phyloP scores from a whole-genome alignment of 2,113 vertebrate species.

The Paratilapia polleni region DNA sequence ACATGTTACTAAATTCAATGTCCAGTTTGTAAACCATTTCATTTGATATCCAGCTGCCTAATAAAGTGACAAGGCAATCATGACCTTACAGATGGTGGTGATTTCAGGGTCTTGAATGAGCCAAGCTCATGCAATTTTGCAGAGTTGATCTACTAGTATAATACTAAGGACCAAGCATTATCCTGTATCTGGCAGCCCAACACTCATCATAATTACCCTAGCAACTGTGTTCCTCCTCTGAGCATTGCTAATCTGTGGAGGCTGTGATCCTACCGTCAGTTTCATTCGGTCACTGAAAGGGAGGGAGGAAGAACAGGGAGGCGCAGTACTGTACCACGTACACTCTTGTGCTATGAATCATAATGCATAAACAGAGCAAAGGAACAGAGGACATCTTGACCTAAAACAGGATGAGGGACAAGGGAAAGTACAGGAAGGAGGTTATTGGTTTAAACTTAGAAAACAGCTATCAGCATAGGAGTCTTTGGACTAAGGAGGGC shows the following conservation, averaged over 20 bases:
- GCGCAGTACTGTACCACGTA: slow-evolving; percentile 42
- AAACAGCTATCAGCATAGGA: slow-evolving; percentile 83
- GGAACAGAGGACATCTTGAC: slow-evolving; percentile 82
- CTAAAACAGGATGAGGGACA: slow-evolving; percentile 78
- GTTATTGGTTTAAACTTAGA: slow-evolving; percentile 72
- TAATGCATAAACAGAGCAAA: slow-evolving; percentile 78
- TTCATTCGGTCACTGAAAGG: slow-evolving; percentile 35
- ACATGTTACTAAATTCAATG: background rate
- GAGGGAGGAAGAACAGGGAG: slow-evolving; percentile 48
- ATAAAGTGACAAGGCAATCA: background rate
- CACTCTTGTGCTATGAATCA: slow-evolving; percentile 62
- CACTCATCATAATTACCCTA: slow-evolving; percentile 54
- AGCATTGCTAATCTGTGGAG: slow-evolving; percentile 62
- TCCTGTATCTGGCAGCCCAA: slow-evolving; percentile 54
- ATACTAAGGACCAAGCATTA: slow-evolving; percentile 43
- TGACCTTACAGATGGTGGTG: background rate
- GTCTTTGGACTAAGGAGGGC: slow-evolving; percentile 74
- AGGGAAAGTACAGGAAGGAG: slow-evolving; percentile 64
- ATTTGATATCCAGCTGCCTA: background rate
- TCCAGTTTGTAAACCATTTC: background rate
- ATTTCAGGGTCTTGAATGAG: background rate
- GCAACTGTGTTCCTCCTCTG: slow-evolving; percentile 46
- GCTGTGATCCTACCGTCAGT: slow-evolving; percentile 48
- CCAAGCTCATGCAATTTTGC: slow-evolving; percentile 39
- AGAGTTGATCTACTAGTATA: slow-evolving; percentile 46